Evolutionary conservation across 92 coral and sea anemone genomes (phyloP).

Genomic region (Phymanthus crucifer): DNA sequence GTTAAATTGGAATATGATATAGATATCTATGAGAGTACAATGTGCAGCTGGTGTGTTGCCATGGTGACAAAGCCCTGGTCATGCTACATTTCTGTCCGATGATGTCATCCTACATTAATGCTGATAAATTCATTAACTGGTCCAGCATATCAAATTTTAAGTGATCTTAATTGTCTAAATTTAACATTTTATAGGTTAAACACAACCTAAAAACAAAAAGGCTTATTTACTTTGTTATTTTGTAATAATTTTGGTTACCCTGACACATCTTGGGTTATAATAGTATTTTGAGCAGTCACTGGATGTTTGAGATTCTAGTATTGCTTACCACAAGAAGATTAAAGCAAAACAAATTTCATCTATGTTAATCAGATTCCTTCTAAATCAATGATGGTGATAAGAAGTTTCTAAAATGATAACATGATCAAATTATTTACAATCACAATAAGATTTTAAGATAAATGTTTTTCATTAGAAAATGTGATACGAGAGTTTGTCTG

Average conservation of each 20-base stretch:
- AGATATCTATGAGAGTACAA: neutral
- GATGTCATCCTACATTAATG: constrained; percentile 9
- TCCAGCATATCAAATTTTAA: neutral
- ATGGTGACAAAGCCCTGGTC: neutral
- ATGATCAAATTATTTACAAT: no score
- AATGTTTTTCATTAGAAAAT: neutral
- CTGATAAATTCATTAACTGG: neutral
- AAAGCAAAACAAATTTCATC: neutral
- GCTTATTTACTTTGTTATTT: neutral
- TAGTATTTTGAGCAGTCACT: neutral
- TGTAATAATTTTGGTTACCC: neutral
- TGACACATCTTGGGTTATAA: neutral
- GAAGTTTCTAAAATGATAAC: no score
- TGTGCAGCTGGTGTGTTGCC: constrained; percentile 1
- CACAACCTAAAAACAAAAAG: no score
- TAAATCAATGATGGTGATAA: no score
- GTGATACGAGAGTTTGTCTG: neutral
- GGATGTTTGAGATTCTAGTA: neutral
- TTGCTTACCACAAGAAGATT: neutral
- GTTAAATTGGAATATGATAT: neutral
- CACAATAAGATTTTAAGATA: no score
- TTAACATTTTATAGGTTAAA: no score
- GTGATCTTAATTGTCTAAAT: neutral
- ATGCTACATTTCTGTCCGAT: constrained; percentile 6
- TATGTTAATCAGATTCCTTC: no score